Evolutionary conservation across 2,113 vertebrate genomes (phyloP).

Genomic region (Amblyopsis rosae): DNA sequence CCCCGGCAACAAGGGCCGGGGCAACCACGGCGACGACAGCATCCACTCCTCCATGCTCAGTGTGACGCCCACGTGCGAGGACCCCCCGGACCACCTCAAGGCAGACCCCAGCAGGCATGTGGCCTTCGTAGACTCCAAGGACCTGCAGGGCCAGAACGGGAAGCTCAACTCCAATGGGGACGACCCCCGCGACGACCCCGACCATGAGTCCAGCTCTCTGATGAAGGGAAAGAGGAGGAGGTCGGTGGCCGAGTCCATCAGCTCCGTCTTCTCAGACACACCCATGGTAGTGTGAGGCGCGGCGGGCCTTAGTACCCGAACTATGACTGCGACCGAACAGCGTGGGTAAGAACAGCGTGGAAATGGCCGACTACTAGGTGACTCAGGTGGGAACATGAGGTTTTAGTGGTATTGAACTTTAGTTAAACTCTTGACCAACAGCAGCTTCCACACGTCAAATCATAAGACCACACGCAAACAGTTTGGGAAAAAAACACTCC

Average conservation of each 20-base stretch:
- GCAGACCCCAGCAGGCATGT: constrained; percentile 78
- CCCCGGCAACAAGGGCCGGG: constrained; percentile 81
- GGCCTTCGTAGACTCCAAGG: constrained; percentile 83
- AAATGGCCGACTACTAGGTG: constrained; percentile 27
- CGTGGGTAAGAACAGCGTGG: constrained; percentile 6
- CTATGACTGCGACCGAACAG: constrained; percentile 43
- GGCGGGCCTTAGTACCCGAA: constrained; percentile 27
- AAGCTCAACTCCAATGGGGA: constrained; percentile 84
- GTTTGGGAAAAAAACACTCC: too few relatives aligned
- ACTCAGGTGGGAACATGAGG: constrained; percentile 45
- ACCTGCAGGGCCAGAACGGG: constrained; percentile 86
- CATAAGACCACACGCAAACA: too few relatives aligned
- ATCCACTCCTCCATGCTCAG: constrained; percentile 96
- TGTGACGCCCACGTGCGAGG: constrained; percentile 87
- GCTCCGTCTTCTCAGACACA: constrained; percentile 96
- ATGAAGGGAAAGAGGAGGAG: constrained; percentile 86
- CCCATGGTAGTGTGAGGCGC: constrained; percentile 91
- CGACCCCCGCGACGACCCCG: constrained; percentile 59
- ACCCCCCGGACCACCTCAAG: constrained; percentile 66
- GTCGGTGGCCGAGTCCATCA: constrained; percentile 94
- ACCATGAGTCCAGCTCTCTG: constrained; percentile 68
- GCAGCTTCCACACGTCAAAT: too few relatives aligned
- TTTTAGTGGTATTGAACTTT: too few relatives aligned
- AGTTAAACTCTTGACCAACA: too few relatives aligned
- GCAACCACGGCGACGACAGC: constrained; percentile 84